Evolutionary conservation across 37 sponge, comb jelly and placozoan species (phyloP), one percentile per base, ranked within the genome.

Genomic region (Geodia barretti): DNA sequence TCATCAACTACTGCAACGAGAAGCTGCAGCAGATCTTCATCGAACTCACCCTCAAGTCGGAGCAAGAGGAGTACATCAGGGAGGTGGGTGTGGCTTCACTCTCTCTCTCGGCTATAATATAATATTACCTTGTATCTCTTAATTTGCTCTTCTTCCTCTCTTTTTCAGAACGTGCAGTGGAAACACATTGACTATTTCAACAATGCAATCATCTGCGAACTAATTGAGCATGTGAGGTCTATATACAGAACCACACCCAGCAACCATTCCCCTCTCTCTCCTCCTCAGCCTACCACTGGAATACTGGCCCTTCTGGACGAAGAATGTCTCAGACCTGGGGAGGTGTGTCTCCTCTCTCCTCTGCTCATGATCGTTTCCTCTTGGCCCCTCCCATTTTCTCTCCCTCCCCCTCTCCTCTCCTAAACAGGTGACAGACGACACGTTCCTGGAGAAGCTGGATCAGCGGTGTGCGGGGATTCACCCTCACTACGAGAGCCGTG

Each of bases 1-100:
- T 95, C 79, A 92, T 92, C 39, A 95, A 95, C 85, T 95, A 95
- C 41, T 95, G 96, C 84, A 95, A 95, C 71, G 96, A 95, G 87
- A 95, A 86, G 64, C 82, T 95, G 29, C 96, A 95, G 75, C 96
- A 95, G 64, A 77, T 95, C 39, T 95, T 95, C 73, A 86, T 95
- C 59, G 96, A 95, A 28, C 75, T 92, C 54, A 93, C 93, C 28
- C 82, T 95, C 35, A 64, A 80, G 28, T 81, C 80, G 11, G 96
- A 95, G 67, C 96, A 95, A 59, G 90, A 92, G 1, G 96, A 95
- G 79, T 95, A 95, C 39, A 75, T 83, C 33, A 75, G 85, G 63
- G 95, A 95, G 85, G 94, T 89, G 32, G 58, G 84, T 65, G 28
- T 32, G n/a, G n/a, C n/a, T n/a, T 78, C 43, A 39, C 35, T 61